phyloP scores from a whole-genome alignment of 2,797 vertebrate species.

The Pagetopsis macropterus region DNA sequence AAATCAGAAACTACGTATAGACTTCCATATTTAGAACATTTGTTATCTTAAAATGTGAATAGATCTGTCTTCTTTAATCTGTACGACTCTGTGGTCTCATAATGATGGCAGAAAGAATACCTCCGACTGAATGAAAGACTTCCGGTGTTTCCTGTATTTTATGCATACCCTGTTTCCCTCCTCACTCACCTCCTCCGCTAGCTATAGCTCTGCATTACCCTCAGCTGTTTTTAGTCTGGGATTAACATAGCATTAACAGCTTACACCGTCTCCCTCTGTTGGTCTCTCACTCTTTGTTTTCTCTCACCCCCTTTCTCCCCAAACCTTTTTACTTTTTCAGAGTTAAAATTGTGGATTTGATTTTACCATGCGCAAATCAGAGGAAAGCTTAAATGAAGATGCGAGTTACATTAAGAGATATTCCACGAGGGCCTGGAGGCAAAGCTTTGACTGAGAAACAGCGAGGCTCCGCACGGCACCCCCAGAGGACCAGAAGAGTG shows the following conservation, averaged over 20 bases:
- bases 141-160: conserved; percentile 37
- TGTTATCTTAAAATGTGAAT: background rate
- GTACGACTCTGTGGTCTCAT: conserved; percentile 11
- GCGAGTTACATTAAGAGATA: conserved; percentile 77
- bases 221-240: conserved; percentile 78
- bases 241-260: conserved; percentile 82
- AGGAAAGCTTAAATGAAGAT: conserved; percentile 79
- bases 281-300: conserved; percentile 63
- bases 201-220: conserved; percentile 75
- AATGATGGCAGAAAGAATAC: conserved; percentile 26
- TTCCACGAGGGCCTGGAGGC: conserved; percentile 73
- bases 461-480: conserved; percentile 59
- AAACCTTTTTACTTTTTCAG: conserved; percentile 67
- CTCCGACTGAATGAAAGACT: conserved; percentile 43
- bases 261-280: conserved; percentile 80
- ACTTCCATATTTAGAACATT: conserved; percentile 2
- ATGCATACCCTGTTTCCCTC: conserved; percentile 27
- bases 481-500: conserved; percentile 68
- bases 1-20: background rate
- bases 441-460: conserved; percentile 72
- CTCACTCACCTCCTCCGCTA: conserved; percentile 68
- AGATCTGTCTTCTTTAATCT: conserved; percentile 12
- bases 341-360: conserved; percentile 81
- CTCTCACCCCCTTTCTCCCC: conserved; percentile 40
- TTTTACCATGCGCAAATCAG: conserved; percentile 77